A percentile compares a stretch with the other conserved stretches of the same genome.
These are phyloP conservation scores for Drosophila mimica DNA, from an alignment of 2,888 invertebrate genomes.

Conservation along the genomic window DNA sequence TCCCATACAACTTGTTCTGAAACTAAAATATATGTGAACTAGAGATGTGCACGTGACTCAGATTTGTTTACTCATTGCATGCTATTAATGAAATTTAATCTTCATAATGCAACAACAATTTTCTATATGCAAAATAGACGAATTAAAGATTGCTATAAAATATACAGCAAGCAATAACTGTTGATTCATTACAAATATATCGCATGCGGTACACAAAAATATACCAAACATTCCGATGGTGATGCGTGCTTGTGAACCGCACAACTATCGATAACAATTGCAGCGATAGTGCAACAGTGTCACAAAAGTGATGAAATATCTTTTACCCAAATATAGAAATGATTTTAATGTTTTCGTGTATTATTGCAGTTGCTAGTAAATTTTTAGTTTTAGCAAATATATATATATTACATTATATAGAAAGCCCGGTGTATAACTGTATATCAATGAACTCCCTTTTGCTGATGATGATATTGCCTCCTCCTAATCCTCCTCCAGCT, in stretches of 20 bases:
- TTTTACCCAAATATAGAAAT: constrained; percentile 17
- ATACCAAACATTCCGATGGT: constrained; percentile 22
- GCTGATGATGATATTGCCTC: constrained; percentile 51
- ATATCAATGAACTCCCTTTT: constrained; percentile 33
- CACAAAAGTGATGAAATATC: not conserved
- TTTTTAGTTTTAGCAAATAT: constrained; percentile 60
- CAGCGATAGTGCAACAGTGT: constrained; percentile 19
- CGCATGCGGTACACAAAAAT: constrained; percentile 7
- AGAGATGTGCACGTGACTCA: constrained; percentile 45
- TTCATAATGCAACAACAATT: constrained; percentile 3
- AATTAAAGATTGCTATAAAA: not conserved
- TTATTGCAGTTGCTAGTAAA: constrained; percentile 37
- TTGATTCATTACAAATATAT: constrained; percentile 6
- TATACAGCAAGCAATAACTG: not conserved
- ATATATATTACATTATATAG: constrained; percentile 65
- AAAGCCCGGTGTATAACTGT: constrained; percentile 46
- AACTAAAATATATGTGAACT: constrained; percentile 46
- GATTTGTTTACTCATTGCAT: constrained; percentile 17
- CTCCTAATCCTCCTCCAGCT: not conserved
- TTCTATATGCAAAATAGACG: not conserved
- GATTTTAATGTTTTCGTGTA: constrained; percentile 20
- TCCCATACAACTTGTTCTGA: constrained; percentile 36
- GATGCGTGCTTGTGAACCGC: constrained; percentile 4
- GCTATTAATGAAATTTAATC: not conserved
- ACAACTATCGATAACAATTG: constrained; percentile 1